A percentile compares a stretch with the other conserved stretches of the same genome.
These are phyloP conservation scores for Etheostoma cragini DNA, from an alignment of 2,113 vertebrate species.

Conservation along the genomic window DNA sequence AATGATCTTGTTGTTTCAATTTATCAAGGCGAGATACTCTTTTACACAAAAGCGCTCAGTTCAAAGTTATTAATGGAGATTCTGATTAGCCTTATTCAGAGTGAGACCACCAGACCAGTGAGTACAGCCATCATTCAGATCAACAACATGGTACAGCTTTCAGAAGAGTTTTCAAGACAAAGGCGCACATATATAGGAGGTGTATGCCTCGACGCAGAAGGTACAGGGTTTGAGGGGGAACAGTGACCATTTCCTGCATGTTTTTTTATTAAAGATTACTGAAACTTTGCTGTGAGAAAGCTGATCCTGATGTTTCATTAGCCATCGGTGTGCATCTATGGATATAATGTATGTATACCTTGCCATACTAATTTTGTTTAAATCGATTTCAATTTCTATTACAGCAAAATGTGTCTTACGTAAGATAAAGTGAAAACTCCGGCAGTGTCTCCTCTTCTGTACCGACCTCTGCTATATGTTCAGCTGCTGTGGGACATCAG, in stretches of 20 bases:
- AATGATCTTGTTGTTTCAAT: slow-evolving; percentile 37
- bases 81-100: slow-evolving; percentile 4
- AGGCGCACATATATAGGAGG: not conserved
- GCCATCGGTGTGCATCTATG: not conserved
- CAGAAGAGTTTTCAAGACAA: not conserved
- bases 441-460: not conserved
- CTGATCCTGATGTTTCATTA: slow-evolving; percentile 20
- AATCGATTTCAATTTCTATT: slow-evolving; percentile 38
- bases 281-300: slow-evolving; percentile 9
- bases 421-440: slow-evolving; percentile 30
- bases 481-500: slow-evolving; percentile 63
- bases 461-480: slow-evolving; percentile 54
- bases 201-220: too few species aligned
- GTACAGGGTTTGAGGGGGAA: too few species aligned
- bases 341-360: not conserved
- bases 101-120: not conserved
- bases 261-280: slow-evolving; percentile 11
- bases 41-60: slow-evolving; percentile 28
- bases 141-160: not conserved
- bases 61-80: not conserved
- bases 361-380: not conserved
- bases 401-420: slow-evolving; percentile 33
- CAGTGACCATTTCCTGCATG: too few species aligned
- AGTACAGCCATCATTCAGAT: not conserved
- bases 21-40: slow-evolving; percentile 19